Evolutionary conservation across 2,797 vertebrate species (phyloP).

Genomic region (Pelodytes ibericus): DNA sequence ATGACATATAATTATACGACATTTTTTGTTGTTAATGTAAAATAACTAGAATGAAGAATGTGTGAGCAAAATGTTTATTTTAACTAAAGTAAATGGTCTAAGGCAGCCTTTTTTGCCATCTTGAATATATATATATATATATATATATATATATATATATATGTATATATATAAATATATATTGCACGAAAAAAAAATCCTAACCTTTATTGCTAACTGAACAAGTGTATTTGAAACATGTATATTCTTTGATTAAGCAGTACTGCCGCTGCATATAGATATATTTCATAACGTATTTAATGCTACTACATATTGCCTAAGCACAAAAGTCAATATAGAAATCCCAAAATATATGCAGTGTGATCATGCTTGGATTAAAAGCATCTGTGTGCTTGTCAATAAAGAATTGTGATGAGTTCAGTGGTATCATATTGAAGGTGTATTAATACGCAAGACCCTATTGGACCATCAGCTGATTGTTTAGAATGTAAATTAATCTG

Average conservation of each 20-base stretch:
- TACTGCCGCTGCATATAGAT: conserved; percentile 46
- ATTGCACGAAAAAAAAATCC: too few species aligned
- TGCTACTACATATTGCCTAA: conserved; percentile 78
- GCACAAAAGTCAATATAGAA: conserved; percentile 72
- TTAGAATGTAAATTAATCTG: conserved; percentile 96
- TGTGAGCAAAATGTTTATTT: too few species aligned
- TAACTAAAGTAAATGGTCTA: too few species aligned
- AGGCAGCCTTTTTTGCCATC: too few species aligned
- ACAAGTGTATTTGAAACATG: conserved; percentile 32
- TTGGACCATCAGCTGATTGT: conserved; percentile 91
- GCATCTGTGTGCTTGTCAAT: conserved; percentile 80
- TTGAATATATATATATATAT: too few species aligned
- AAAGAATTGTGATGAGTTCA: conserved; percentile 71
- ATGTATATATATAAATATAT: too few species aligned
- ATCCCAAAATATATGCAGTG: conserved; percentile 78
- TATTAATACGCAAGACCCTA: conserved; percentile 88
- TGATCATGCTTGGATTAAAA: conserved; percentile 81
- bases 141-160: too few species aligned
- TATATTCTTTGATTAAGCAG: conserved; percentile 32
- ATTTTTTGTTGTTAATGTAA: too few species aligned
- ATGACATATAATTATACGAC: too few species aligned
- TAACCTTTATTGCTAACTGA: background rate
- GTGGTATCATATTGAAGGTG: conserved; percentile 82
- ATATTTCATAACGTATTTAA: conserved; percentile 57
- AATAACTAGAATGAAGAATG: too few species aligned